Conservation (phyloP, 2,797 vertebrate species). For the Cephalopachus bancanus region DNA sequence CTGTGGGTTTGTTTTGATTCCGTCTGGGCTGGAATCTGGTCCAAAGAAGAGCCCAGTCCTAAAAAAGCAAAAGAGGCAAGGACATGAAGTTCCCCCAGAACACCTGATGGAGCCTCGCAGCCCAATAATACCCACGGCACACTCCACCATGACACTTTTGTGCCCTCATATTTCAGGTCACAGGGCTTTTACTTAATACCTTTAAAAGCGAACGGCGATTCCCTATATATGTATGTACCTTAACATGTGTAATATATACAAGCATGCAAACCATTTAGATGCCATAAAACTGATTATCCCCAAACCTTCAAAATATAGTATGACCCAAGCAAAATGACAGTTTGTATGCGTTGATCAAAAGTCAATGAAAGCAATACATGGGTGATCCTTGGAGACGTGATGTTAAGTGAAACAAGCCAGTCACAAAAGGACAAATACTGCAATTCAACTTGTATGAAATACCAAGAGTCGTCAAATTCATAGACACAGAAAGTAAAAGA, state of each 20-base stretch:
- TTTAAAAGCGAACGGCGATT: neutral
- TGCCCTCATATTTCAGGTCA: neutral
- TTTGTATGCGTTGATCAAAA: neutral
- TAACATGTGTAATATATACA: neutral
- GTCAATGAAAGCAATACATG: neutral
- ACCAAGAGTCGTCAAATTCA: neutral
- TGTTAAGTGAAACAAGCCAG: neutral
- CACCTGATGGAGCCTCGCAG: neutral
- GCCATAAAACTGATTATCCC: neutral
- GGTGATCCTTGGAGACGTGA: neutral
- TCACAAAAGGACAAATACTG: neutral
- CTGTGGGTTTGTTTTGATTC: conserved; percentile 57
- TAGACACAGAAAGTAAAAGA: neutral
- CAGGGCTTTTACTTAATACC: neutral
- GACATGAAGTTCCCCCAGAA: neutral
- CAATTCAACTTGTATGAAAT: neutral
- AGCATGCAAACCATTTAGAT: neutral
- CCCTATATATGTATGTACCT: neutral
- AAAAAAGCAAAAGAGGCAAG: neutral
- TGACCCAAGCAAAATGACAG: neutral
- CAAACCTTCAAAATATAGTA: neutral
- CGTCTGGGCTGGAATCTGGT: conserved; percentile 20
- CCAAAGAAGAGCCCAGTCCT: neutral
- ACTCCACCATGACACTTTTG: neutral
- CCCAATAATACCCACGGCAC: neutral